Conservation (phyloP, 2,113 vertebrate species). For the Arenaria interpres region DNA sequence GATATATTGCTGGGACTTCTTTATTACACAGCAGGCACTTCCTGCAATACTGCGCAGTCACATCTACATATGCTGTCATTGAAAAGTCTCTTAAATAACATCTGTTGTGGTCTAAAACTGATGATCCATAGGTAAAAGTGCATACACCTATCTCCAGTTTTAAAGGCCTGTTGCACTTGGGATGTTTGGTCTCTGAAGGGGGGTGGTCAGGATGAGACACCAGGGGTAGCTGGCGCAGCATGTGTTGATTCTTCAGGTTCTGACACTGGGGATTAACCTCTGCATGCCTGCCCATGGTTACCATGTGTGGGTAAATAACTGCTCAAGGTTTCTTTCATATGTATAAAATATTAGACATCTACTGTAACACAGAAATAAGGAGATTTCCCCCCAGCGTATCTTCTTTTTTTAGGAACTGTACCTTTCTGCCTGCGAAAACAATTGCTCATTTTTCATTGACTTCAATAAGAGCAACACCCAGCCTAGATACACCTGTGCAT, state of each 20-base stretch:
- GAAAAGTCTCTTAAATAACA: neutral
- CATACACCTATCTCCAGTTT: neutral
- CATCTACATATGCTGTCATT: neutral
- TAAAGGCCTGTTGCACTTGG: neutral
- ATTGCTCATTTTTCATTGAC: neutral
- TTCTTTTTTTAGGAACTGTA: neutral
- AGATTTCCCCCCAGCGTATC: neutral
- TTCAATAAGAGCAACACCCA: neutral
- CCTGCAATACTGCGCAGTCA: neutral
- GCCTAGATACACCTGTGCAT: neutral
- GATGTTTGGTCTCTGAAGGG: neutral
- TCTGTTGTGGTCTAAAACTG: neutral
- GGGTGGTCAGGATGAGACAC: neutral
- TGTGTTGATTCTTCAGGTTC: neutral
- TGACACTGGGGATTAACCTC: neutral
- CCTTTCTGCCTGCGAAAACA: neutral
- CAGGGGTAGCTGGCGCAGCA: neutral
- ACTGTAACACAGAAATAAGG: neutral
- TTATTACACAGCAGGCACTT: neutral
- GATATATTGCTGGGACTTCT: neutral
- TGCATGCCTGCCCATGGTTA: accelerated
- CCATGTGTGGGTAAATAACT: neutral
- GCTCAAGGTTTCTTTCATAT: neutral
- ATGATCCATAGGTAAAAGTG: neutral
- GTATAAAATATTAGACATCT: neutral